Evolutionary conservation across 2,888 invertebrate genomes (phyloP).

Genomic region (Drosophila meridionalis): DNA sequence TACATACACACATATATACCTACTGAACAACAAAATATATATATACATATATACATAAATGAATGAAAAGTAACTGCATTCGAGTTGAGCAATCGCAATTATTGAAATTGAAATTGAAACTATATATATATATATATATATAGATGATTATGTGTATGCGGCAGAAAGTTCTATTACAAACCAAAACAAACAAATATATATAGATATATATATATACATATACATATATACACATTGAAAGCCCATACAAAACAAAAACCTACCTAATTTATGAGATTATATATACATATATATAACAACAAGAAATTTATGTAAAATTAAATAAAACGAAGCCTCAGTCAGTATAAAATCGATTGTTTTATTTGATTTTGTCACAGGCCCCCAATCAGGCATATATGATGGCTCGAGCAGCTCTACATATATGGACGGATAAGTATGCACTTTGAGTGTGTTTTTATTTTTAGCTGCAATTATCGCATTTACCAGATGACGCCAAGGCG

Average conservation of each 20-base stretch:
- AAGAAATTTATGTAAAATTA: constrained; percentile 73
- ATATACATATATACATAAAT: neutral
- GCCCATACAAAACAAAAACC: constrained; percentile 32
- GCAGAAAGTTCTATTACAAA: constrained; percentile 67
- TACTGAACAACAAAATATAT: constrained; percentile 43
- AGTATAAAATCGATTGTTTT: constrained; percentile 82
- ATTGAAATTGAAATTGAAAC: constrained; percentile 56
- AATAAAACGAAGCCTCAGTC: constrained; percentile 85
- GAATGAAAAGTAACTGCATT: constrained; percentile 50
- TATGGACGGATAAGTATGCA: constrained; percentile 17
- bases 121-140: constrained; percentile 14
- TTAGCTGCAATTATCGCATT: constrained; percentile 38
- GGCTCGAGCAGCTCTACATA: neutral
- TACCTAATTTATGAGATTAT: constrained; percentile 82
- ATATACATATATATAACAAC: constrained; percentile 60
- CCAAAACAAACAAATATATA: constrained; percentile 28
- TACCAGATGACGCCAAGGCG: constrained; percentile 28
- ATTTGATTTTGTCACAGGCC: constrained; percentile 44
- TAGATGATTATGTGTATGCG: constrained; percentile 41
- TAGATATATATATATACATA: constrained; percentile 49
- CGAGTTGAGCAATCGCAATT: constrained; percentile 57
- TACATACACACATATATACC: constrained; percentile 49
- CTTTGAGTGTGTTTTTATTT: constrained; percentile 24
- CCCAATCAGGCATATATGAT: constrained; percentile 18
- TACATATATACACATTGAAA: constrained; percentile 57